Conservation (phyloP, 2,888 invertebrate genomes). For the Platycnemis pennipes region DNA sequence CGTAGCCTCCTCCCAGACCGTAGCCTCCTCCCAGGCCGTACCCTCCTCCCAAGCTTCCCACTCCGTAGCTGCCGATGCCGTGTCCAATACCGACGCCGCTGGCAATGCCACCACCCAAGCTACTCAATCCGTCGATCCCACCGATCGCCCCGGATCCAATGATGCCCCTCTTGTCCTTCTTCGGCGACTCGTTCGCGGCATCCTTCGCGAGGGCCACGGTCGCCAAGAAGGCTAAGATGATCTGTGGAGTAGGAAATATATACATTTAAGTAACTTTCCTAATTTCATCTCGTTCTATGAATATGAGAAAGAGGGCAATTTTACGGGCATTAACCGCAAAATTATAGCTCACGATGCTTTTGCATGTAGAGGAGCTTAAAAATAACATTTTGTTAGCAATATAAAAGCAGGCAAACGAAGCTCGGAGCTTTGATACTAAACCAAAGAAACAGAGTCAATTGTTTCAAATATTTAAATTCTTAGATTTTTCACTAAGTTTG, state of each 20-base stretch:
- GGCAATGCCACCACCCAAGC: not conserved
- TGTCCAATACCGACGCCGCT: not conserved
- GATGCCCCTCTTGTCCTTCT: slow-evolving; percentile 37
- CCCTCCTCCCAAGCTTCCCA: not conserved
- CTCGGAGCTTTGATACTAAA: no score
- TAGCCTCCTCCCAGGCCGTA: not conserved
- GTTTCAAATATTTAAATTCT: no score
- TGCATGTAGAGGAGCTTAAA: no score
- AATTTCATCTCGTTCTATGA: no score
- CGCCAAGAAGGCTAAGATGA: not conserved
- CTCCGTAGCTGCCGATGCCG: not conserved
- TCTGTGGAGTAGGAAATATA: not conserved
- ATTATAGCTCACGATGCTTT: no score
- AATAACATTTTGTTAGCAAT: no score
- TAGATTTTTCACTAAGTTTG: no score
- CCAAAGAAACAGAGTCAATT: no score
- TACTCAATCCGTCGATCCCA: not conserved
- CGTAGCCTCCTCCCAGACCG: not conserved
- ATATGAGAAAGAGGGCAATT: no score
- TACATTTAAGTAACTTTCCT: no score
- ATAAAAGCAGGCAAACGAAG: no score
- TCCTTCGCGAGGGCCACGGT: not conserved
- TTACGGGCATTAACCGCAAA: no score
- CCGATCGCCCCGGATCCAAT: slow-evolving; percentile 12
- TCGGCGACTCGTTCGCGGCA: slow-evolving; percentile 6